Percentiles rank a stretch among this genome's conserved stretches.
phyloP scores from a whole-genome alignment of 2,113 vertebrate genomes.

The Clarias gariepinus region DNA sequence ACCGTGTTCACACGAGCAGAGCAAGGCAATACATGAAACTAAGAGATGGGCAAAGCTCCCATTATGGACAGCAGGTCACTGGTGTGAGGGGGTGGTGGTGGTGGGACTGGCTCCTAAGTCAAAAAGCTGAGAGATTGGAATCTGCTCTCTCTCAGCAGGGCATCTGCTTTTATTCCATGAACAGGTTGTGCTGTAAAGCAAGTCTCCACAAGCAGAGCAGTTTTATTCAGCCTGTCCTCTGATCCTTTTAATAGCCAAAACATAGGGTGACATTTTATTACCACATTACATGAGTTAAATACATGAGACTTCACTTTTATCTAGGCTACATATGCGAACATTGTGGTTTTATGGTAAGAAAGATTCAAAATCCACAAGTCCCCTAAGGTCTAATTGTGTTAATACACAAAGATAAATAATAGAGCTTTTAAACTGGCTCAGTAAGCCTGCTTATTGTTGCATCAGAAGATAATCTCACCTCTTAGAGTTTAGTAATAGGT shows the following conservation, averaged over 20 bases:
- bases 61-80: neutral
- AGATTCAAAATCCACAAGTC: neutral
- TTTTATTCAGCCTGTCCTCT: neutral
- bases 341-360: neutral
- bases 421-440: neutral
- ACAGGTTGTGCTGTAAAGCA: constrained; percentile 36
- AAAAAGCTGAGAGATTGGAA: constrained; percentile 41
- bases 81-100: neutral
- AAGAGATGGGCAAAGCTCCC: neutral
- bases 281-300: neutral
- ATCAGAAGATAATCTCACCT: neutral
- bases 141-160: constrained; percentile 36
- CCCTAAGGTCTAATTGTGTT: neutral
- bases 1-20: neutral
- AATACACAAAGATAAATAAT: neutral
- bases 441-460: neutral
- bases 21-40: neutral
- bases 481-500: neutral
- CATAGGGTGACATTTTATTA: neutral
- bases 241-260: neutral
- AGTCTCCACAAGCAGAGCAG: constrained; percentile 27
- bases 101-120: neutral
- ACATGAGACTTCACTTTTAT: neutral
- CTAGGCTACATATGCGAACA: neutral
- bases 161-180: constrained; percentile 33